Conservation (phyloP, 1,140 invertebrate species). For the Globodera ellingtonae region DNA sequence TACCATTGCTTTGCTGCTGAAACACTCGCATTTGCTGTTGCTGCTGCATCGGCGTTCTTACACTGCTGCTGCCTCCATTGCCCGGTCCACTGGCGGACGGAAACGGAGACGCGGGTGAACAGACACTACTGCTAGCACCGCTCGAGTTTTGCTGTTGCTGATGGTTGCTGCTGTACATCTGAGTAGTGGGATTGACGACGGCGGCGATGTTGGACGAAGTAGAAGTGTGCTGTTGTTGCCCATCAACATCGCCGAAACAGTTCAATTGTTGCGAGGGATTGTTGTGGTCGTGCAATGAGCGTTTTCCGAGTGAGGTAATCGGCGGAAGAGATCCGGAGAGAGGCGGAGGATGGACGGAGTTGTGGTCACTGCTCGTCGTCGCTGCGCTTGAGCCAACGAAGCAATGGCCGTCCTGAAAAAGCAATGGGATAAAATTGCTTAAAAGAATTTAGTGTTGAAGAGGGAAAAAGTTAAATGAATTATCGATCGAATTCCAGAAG, state of each 20-base stretch:
- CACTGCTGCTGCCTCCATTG: too few relatives aligned
- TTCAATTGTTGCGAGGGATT: neutral
- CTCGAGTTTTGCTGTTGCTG: slow-evolving; percentile 3
- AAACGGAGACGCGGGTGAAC: slow-evolving; percentile 10
- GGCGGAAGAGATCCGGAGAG: slow-evolving; percentile 9
- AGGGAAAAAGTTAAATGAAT: too few relatives aligned
- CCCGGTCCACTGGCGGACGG: neutral
- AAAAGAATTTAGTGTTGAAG: too few relatives aligned
- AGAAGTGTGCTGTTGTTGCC: too few relatives aligned
- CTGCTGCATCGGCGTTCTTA: neutral
- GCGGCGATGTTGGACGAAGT: neutral
- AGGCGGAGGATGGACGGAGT: neutral
- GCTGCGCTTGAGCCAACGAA: neutral
- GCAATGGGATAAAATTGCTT: neutral
- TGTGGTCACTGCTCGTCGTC: neutral
- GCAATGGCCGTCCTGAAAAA: slow-evolving; percentile 4
- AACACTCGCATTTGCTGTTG: neutral
- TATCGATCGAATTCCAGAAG: too few relatives aligned
- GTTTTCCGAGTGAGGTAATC: slow-evolving; percentile 7
- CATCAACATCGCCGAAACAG: neutral
- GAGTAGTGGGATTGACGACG: neutral
- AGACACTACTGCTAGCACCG: neutral
- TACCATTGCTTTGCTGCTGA: neutral
- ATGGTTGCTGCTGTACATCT: neutral
- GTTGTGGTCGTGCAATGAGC: neutral